Conservation (phyloP, 2,797 vertebrate species). For the Spondyliosoma cantharus region DNA sequence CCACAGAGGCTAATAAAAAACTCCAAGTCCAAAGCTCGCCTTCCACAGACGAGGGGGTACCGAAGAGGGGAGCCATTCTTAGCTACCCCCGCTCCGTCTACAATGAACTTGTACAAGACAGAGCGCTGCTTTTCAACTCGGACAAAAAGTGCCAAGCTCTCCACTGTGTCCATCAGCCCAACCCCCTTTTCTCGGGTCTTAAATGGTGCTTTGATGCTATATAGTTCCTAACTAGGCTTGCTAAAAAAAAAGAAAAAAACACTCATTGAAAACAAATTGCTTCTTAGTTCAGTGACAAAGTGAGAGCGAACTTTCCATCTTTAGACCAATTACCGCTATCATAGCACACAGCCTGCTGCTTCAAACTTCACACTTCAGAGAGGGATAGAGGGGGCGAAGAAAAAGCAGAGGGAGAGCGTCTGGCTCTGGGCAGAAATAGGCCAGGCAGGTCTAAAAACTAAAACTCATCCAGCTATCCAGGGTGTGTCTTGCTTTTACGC, state of each 20-base stretch:
- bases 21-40: conserved; percentile 60
- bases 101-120: conserved; percentile 57
- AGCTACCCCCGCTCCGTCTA: conserved; percentile 22
- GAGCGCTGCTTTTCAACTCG: conserved; percentile 46
- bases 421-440: conserved; percentile 65
- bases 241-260: conserved; percentile 20
- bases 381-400: conserved; percentile 42
- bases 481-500: conserved; percentile 60
- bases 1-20: conserved; percentile 82
- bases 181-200: conserved; percentile 31
- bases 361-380: conserved; percentile 68
- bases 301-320: conserved; percentile 69
- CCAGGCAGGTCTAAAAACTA: conserved; percentile 59
- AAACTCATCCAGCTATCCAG: conserved; percentile 59
- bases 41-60: conserved; percentile 73
- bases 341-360: conserved; percentile 57
- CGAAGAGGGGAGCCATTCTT: conserved; percentile 72
- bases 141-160: conserved; percentile 61
- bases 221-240: conserved; percentile 50
- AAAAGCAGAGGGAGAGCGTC: conserved; percentile 49
- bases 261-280: conserved; percentile 65
- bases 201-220: conserved; percentile 56
- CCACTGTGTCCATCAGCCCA: conserved; percentile 41
- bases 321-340: conserved; percentile 72
- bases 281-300: conserved; percentile 62